These are phyloP conservation scores for Poecilia latipinna DNA, from an alignment of 2,113 vertebrate genomes.

Conservation along the genomic window DNA sequence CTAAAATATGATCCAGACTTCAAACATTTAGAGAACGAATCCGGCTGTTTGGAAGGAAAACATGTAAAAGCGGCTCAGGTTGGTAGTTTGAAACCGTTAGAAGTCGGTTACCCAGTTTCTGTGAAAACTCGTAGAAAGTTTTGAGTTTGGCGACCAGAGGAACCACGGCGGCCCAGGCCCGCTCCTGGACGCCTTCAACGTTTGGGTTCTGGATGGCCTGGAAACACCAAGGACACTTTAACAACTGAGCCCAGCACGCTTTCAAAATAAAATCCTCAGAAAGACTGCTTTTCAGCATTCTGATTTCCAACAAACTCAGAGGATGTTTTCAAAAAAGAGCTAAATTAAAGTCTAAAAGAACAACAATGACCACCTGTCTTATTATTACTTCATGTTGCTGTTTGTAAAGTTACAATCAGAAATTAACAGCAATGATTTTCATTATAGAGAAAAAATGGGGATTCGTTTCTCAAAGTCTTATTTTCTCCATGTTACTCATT, in stretches of 20 bases:
- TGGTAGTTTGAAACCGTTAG: background rate
- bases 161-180: conserved; percentile 93
- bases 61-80: background rate
- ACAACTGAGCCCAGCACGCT: background rate
- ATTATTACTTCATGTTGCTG: too few relatives aligned
- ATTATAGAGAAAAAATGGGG: too few relatives aligned
- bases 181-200: conserved; percentile 90
- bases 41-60: background rate
- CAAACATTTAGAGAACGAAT: background rate
- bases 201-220: conserved; percentile 94
- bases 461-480: too few relatives aligned
- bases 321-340: too few relatives aligned
- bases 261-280: background rate
- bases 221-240: conserved; percentile 15
- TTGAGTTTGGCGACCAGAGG: conserved; percentile 95
- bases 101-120: conserved; percentile 86
- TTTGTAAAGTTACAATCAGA: too few relatives aligned
- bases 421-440: too few relatives aligned
- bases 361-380: too few relatives aligned
- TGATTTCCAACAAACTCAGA: background rate
- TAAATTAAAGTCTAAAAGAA: too few relatives aligned
- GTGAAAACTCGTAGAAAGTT: conserved; percentile 97
- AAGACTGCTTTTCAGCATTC: background rate
- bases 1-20: background rate
- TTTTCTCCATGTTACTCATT: too few relatives aligned